These are phyloP conservation scores for Exocentrus adspersus DNA, from an alignment of 2,888 invertebrate species.

Conservation along the genomic window DNA sequence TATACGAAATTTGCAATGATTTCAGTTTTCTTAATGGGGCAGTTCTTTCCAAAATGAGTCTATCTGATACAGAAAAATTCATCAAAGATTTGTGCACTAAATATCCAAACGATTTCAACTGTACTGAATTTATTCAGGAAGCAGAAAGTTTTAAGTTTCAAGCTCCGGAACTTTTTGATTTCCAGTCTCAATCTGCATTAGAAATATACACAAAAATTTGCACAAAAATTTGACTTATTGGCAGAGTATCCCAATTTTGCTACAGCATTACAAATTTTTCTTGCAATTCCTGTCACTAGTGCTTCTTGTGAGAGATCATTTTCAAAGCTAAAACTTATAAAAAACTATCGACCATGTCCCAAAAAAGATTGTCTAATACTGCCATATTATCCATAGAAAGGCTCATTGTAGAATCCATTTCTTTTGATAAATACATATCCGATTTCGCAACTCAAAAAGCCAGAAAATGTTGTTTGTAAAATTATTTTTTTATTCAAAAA, in stretches of 20 bases:
- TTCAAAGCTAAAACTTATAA: not conserved
- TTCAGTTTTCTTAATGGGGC: not conserved
- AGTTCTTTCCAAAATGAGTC: not conserved
- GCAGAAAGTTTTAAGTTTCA: not conserved
- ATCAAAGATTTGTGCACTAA: not conserved
- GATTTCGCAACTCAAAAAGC: not conserved
- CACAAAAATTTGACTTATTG: not conserved
- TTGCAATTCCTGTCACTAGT: not conserved
- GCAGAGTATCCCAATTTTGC: not conserved
- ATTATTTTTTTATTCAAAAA: no score
- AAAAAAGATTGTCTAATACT: not conserved
- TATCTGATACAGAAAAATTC: not conserved
- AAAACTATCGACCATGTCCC: not conserved
- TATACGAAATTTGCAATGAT: not conserved
- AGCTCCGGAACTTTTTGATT: not conserved
- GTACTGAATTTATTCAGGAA: not conserved
- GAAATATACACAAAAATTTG: no score
- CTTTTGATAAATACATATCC: no score
- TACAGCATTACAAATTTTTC: not conserved
- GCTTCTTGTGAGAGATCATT: not conserved
- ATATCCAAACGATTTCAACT: not conserved
- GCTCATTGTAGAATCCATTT: no score
- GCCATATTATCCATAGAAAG: no score
- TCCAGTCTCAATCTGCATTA: not conserved
- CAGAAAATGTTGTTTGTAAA: not conserved